Percentiles rank a stretch among this genome's conserved stretches.
Conservation (phyloP, 1,140 invertebrate genomes). For the Platorchestia sp. region DNA sequence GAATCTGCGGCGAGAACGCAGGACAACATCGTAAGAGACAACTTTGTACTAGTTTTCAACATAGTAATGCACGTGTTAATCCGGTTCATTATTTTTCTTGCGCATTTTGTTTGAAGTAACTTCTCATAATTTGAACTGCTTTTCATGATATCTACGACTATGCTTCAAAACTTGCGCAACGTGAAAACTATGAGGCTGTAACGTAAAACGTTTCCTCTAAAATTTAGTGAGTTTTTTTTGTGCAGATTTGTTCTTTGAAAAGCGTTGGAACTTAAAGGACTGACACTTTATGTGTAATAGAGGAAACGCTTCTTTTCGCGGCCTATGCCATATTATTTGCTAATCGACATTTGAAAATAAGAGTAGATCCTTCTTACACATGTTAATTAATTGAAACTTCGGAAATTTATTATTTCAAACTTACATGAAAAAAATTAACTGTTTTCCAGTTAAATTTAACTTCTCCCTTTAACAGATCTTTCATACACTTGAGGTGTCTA, state of each 20-base stretch:
- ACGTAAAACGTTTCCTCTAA: too few species aligned
- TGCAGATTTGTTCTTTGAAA: too few species aligned
- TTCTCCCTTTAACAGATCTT: background rate
- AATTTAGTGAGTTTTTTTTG: too few species aligned
- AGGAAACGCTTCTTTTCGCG: too few species aligned
- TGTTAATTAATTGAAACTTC: background rate
- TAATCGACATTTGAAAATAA: too few species aligned
- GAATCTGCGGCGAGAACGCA: background rate
- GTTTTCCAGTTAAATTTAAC: background rate
- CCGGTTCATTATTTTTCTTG: background rate
- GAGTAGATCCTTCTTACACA: background rate
- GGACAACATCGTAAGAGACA: conserved; percentile 16
- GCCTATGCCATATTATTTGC: too few species aligned
- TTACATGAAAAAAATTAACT: background rate
- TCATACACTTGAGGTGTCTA: background rate
- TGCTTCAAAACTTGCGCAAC: too few species aligned
- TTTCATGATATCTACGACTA: too few species aligned
- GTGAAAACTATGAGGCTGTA: too few species aligned
- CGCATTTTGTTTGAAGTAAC: background rate
- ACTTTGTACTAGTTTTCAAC: too few species aligned
- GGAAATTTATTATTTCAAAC: background rate
- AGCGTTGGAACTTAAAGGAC: too few species aligned
- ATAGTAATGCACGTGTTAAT: background rate
- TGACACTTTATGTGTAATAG: too few species aligned
- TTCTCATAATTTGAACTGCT: background rate